Evolutionary conservation across 1,140 invertebrate species (phyloP).

Genomic region (Leguminivora glycinivorella): DNA sequence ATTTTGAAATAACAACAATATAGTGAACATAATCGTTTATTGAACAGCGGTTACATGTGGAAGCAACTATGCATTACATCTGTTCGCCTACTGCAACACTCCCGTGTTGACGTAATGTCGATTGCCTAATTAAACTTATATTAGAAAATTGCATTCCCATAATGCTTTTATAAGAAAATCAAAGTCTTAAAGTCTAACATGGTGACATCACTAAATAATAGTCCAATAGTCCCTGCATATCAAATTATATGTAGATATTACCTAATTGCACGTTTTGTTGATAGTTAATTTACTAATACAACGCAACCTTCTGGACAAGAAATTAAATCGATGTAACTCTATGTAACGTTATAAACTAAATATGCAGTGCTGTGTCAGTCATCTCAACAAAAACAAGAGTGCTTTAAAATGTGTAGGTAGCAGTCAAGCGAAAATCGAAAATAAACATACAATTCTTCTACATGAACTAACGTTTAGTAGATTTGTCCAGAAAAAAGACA

Average conservation of each 20-base stretch:
- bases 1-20: constrained; percentile 18
- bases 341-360: too few species aligned
- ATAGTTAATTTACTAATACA: not conserved
- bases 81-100: not conserved
- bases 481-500: not conserved
- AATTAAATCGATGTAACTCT: not conserved
- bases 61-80: constrained; percentile 3
- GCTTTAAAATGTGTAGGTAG: too few species aligned
- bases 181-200: not conserved
- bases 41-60: not conserved
- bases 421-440: not conserved
- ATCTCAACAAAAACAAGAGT: too few species aligned
- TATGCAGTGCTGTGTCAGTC: too few species aligned
- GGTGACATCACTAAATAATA: not conserved
- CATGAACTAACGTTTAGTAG: not conserved
- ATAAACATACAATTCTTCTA: not conserved
- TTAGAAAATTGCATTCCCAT: not conserved
- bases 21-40: constrained; percentile 10
- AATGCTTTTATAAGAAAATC: not conserved
- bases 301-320: not conserved
- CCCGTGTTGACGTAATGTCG: too few species aligned
- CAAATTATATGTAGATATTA: not conserved
- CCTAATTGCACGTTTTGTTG: not conserved
- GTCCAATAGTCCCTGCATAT: not conserved
- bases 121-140: not conserved